phyloP scores from a whole-genome alignment of 2,797 vertebrate species.

The Apodemus agrarius region DNA sequence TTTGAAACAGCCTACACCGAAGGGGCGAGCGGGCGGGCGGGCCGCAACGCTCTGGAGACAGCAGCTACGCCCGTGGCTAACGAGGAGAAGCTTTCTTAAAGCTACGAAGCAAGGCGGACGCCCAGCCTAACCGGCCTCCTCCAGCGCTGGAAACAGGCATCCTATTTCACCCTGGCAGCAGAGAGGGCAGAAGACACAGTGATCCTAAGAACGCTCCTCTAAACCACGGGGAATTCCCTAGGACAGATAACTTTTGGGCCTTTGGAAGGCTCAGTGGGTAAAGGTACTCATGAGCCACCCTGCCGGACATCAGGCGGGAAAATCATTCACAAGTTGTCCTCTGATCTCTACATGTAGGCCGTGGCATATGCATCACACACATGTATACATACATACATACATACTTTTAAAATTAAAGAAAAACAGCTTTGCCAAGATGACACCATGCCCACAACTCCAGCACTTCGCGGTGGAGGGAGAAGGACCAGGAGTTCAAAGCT shows the following conservation, averaged over 20 bases:
- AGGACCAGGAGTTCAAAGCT: background rate
- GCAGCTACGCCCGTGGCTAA: background rate
- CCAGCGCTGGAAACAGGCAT: fast-evolving
- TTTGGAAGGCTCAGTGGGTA: no score
- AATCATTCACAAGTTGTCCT: background rate
- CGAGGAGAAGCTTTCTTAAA: background rate
- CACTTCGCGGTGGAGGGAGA: background rate
- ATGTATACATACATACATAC: background rate
- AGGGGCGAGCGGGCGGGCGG: background rate
- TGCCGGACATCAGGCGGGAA: background rate
- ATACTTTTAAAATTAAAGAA: background rate
- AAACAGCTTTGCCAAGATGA: background rate
- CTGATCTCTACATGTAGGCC: background rate
- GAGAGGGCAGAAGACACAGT: fast-evolving
- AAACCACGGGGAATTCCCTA: background rate
- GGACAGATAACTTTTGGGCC: background rate
- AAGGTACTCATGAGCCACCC: background rate
- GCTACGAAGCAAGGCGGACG: no score
- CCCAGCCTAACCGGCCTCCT: fast-evolving
- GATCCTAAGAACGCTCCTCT: background rate
- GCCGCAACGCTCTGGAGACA: background rate
- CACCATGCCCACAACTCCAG: background rate
- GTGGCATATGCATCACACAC: no score
- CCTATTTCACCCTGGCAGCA: background rate
- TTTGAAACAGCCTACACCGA: slow-evolving; percentile 44